Percentiles rank a stretch among this genome's conserved stretches.
Conservation (phyloP, 2,888 invertebrate genomes). For the Hetaerina titia region DNA sequence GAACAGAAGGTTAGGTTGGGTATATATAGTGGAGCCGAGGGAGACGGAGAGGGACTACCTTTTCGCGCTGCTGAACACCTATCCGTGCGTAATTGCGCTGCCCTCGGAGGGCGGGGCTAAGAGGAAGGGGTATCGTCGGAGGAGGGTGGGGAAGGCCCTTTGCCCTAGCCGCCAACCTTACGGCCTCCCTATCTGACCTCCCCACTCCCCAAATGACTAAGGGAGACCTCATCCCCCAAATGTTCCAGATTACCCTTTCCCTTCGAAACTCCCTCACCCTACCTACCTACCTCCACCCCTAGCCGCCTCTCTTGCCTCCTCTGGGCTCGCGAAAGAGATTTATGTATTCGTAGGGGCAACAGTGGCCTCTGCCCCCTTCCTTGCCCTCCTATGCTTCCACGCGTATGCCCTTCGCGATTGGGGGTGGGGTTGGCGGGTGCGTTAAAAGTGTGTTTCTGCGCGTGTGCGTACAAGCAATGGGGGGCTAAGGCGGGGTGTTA, state of each 20-base stretch:
- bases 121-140: background rate
- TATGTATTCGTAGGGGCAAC: constrained; percentile 53
- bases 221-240: background rate
- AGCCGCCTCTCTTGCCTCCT: background rate
- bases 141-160: background rate
- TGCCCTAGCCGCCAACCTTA: constrained; percentile 20
- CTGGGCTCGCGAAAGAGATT: constrained; percentile 39
- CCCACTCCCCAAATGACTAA: background rate
- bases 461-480: no score
- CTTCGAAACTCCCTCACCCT: background rate
- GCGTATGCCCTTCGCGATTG: background rate
- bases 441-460: no score
- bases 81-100: constrained; percentile 65
- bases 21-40: background rate
- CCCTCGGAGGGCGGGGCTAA: constrained; percentile 33
- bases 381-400: constrained; percentile 7
- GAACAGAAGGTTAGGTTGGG: background rate
- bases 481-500: no score
- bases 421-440: background rate
- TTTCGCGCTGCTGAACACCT: constrained; percentile 58
- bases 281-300: background rate
- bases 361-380: constrained; percentile 45
- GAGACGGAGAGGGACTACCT: constrained; percentile 34
- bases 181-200: constrained; percentile 7
- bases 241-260: background rate